phyloP scores from a whole-genome alignment of 2,113 vertebrate species.

The Capreolus pygargus region DNA sequence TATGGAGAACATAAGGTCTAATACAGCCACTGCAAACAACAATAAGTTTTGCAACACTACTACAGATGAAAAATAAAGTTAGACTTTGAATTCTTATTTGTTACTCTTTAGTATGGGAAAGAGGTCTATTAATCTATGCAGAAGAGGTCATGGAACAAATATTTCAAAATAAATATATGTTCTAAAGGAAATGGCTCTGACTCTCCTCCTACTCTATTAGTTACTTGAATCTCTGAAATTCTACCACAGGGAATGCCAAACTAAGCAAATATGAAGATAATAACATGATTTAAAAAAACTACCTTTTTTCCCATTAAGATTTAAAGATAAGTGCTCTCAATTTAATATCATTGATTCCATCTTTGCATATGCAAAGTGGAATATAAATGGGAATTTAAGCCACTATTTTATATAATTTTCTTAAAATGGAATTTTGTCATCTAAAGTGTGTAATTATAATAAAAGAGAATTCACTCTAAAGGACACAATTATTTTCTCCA shows the following conservation, averaged over 20 bases:
- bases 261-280: background rate
- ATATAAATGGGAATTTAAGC: slow-evolving; percentile 68
- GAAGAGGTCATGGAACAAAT: background rate
- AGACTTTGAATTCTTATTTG: background rate
- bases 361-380: slow-evolving; percentile 38
- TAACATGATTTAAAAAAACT: background rate
- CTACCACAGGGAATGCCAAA: background rate
- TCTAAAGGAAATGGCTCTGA: background rate
- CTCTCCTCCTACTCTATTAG: background rate
- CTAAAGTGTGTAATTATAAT: slow-evolving; percentile 43
- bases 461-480: slow-evolving; percentile 61
- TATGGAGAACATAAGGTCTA: background rate
- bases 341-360: slow-evolving; percentile 20
- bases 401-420: slow-evolving; percentile 62
- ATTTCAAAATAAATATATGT: background rate
- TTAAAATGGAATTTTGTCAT: slow-evolving; percentile 61
- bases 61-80: background rate
- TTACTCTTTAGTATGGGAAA: background rate
- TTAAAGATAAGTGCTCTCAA: slow-evolving; percentile 32
- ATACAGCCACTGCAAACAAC: background rate
- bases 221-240: background rate
- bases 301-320: background rate
- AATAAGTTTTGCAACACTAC: background rate
- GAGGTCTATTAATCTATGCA: background rate
- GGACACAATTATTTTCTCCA: slow-evolving; percentile 64